Conservation (phyloP, 2,113 vertebrate genomes). For the Cricetomys ansorgei region DNA sequence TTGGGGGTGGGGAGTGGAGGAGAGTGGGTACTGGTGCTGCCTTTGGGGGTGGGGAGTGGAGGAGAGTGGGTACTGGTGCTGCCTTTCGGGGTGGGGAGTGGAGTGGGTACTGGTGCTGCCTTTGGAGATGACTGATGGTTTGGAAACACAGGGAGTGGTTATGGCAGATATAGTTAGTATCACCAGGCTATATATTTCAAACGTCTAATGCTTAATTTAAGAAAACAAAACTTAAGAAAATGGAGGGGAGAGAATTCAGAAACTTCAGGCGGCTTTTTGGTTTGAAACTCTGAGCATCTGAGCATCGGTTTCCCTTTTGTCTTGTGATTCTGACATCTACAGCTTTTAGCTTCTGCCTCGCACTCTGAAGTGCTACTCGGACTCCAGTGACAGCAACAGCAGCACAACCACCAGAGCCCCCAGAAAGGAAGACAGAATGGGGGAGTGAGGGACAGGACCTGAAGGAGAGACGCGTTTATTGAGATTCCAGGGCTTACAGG, state of each 20-base stretch:
- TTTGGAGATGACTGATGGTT: background rate
- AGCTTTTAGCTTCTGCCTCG: background rate
- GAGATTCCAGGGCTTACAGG: background rate
- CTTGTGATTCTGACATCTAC: background rate
- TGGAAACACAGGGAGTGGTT: background rate
- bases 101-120: background rate
- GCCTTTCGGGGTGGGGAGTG: background rate
- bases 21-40: background rate
- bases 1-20: background rate
- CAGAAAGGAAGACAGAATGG: background rate
- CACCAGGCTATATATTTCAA: background rate
- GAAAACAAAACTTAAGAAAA: conserved; percentile 4
- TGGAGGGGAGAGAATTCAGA: background rate
- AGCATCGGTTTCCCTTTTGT: background rate
- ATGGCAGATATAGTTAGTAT: background rate
- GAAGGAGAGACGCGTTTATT: background rate
- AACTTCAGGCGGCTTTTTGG: background rate
- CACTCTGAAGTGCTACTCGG: background rate
- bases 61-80: background rate
- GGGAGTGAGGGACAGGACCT: background rate
- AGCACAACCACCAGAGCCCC: background rate
- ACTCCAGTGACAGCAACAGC: background rate
- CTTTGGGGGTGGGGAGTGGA: background rate
- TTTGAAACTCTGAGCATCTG: background rate
- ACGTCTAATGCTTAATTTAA: background rate